phyloP scores from a whole-genome alignment of 2,113 vertebrate genomes.

The Lophius piscatorius region DNA sequence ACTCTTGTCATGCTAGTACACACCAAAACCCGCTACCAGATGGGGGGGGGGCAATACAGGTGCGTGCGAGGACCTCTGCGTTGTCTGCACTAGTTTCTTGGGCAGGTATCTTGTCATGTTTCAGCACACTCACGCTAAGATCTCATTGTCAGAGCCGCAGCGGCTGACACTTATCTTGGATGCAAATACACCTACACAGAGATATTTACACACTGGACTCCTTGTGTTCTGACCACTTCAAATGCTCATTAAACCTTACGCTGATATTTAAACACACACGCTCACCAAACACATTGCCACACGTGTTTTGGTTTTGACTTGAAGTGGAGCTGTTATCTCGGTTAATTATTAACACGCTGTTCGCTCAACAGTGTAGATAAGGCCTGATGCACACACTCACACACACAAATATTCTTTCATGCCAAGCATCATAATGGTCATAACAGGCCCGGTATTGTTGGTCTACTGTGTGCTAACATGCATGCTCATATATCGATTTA shows the following conservation, averaged over 20 bases:
- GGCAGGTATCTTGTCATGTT: slow-evolving; percentile 57
- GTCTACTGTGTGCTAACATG: background rate
- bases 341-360: slow-evolving; percentile 54
- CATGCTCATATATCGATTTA: background rate
- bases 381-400: background rate
- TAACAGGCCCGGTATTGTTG: background rate
- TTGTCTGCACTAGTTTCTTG: slow-evolving; percentile 34
- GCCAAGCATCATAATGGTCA: background rate
- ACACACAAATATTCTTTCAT: background rate
- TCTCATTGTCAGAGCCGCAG: slow-evolving; percentile 28
- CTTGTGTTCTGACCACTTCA: slow-evolving; percentile 24
- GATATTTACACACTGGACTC: slow-evolving; percentile 18
- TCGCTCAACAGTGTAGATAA: slow-evolving; percentile 10
- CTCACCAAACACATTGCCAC: slow-evolving; percentile 13
- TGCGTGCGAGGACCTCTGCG: slow-evolving; percentile 10
- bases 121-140: slow-evolving; percentile 31
- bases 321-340: slow-evolving; percentile 12
- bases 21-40: slow-evolving; percentile 41
- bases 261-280: slow-evolving; percentile 39
- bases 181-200: slow-evolving; percentile 9
- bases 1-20: slow-evolving; percentile 41
- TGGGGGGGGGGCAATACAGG: slow-evolving; percentile 11
- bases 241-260: slow-evolving; percentile 34
- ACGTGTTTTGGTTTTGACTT: slow-evolving; percentile 24
- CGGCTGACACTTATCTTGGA: slow-evolving; percentile 23